phyloP scores from a whole-genome alignment of 2,113 vertebrate genomes.

The Datnioides undecimradiatus region DNA sequence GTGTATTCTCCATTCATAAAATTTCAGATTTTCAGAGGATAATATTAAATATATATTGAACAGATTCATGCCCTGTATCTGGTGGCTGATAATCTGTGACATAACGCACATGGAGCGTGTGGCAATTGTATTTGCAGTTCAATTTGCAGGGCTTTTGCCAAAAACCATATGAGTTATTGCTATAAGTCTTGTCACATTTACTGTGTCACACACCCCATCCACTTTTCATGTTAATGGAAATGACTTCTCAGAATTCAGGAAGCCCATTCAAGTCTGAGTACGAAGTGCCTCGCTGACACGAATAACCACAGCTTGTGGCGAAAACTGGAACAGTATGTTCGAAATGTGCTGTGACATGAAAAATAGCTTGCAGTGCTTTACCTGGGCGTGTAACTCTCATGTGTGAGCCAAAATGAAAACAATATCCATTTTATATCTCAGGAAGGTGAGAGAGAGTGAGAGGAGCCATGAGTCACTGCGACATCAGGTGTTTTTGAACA shows the following conservation, averaged over 20 bases:
- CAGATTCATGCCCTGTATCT: background rate
- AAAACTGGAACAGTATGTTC: conserved; percentile 24
- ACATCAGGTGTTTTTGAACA: conserved; percentile 1
- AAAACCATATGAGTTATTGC: background rate
- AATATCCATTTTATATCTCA: background rate
- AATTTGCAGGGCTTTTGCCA: conserved; percentile 4
- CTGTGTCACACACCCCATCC: conserved; percentile 8
- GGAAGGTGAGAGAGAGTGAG: background rate
- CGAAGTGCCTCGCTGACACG: conserved; percentile 19
- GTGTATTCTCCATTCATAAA: background rate
- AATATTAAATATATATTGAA: background rate
- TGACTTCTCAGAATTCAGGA: conserved; percentile 7
- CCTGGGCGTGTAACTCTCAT: conserved; percentile 31
- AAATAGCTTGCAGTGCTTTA: background rate
- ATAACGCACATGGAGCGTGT: background rate
- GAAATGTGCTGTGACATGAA: conserved; percentile 25
- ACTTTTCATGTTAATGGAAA: conserved; percentile 24
- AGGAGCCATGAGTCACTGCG: conserved; percentile 30
- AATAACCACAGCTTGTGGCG: background rate
- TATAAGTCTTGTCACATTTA: conserved; percentile 42
- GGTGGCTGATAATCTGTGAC: background rate
- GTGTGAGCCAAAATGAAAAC: background rate
- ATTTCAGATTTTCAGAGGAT: background rate
- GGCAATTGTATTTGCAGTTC: background rate
- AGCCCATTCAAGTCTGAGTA: conserved; percentile 1